A percentile compares a stretch with the other conserved stretches of the same genome.
Evolutionary conservation across 2,797 vertebrate species (phyloP).

Genomic region (Vireo griseus): DNA sequence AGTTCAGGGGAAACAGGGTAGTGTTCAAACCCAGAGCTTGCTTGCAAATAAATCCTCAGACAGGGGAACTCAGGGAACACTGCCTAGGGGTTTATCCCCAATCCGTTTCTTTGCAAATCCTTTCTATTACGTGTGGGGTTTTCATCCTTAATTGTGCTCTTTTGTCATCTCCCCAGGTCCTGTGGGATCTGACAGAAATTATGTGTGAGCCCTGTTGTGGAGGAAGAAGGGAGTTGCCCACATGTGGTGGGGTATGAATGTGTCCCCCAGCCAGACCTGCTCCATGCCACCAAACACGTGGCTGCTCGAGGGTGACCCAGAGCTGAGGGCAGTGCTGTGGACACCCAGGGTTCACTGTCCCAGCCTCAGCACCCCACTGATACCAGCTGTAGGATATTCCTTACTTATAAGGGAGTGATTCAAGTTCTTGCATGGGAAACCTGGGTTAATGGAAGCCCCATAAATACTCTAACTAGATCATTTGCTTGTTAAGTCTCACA

Average conservation of each 20-base stretch:
- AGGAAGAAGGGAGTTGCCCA: not conserved
- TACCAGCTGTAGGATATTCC: not conserved
- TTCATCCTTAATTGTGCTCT: not conserved
- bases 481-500: not conserved
- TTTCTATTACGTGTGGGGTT: rapidly evolving
- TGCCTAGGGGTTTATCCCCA: not conserved
- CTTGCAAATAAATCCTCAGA: not conserved
- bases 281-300: rapidly evolving
- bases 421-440: not conserved
- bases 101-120: not conserved
- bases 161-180: not conserved
- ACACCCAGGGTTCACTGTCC: not conserved
- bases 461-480: not conserved
- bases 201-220: rapidly evolving
- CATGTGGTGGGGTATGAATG: rapidly evolving
- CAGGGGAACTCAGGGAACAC: too few species aligned
- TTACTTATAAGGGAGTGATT: not conserved
- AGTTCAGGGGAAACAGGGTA: not conserved
- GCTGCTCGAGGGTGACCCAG: not conserved
- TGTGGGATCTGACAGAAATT: not conserved
- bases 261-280: not conserved
- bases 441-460: not conserved
- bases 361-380: not conserved
- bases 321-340: not conserved
- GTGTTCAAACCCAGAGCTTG: not conserved